Conservation (phyloP, 1,140 invertebrate genomes). For the Pseudomyrmex flavicornis region DNA sequence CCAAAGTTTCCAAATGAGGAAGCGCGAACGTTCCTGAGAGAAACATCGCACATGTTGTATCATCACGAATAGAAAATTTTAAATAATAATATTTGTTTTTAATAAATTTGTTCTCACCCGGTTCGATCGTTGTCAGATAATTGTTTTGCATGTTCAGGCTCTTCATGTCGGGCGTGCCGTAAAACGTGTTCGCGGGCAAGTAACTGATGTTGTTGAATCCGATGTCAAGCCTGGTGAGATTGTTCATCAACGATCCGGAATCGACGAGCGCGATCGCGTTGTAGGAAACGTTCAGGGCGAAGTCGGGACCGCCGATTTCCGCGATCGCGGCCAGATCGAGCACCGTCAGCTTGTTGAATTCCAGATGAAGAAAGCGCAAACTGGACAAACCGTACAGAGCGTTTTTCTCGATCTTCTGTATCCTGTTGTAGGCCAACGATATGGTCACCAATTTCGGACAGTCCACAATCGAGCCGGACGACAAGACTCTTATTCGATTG, state of each 20-base stretch:
- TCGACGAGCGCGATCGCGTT: constrained; percentile 81
- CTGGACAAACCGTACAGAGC: constrained; percentile 88
- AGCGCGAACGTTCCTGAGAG: constrained; percentile 82
- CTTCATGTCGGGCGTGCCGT: constrained; percentile 88
- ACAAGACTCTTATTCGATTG: constrained; percentile 78
- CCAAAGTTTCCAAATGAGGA: constrained; percentile 89
- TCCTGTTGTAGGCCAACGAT: constrained; percentile 86
- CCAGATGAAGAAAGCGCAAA: constrained; percentile 81
- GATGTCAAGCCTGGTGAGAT: constrained; percentile 88
- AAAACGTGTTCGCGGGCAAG: constrained; percentile 88
- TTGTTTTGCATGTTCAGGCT: constrained; percentile 89
- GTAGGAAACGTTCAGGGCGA: constrained; percentile 82
- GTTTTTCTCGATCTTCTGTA: constrained; percentile 89
- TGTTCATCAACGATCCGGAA: constrained; percentile 74
- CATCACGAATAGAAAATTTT: no score
- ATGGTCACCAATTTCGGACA: constrained; percentile 82
- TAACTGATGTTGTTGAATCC: constrained; percentile 91
- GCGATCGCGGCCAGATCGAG: constrained; percentile 80
- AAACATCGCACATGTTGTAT: no score
- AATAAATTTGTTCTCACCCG: constrained; percentile 73
- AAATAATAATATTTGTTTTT: no score
- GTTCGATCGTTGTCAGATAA: constrained; percentile 84
- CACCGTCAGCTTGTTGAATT: constrained; percentile 80
- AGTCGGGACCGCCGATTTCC: constrained; percentile 81
- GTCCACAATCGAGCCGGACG: constrained; percentile 76